Base-by-base conservation (phyloP, 1,140 invertebrate genomes). In the Megalopta genalis region DNA sequence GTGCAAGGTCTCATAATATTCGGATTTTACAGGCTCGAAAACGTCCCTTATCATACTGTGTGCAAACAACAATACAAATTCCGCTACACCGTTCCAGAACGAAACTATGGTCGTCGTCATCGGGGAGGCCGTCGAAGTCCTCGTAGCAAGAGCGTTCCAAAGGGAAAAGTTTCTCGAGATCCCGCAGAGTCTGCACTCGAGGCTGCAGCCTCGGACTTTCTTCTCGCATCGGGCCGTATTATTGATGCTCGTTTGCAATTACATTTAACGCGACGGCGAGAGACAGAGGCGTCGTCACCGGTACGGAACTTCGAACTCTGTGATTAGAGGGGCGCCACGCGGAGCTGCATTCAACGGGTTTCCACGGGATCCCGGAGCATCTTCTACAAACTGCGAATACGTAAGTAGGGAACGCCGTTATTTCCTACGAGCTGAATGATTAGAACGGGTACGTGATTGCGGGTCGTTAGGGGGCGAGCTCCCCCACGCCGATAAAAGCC, bases 301-400 rank as follows among this genome's bases (percentile, higher is more conserved):
- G 0, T 0, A 52, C 4, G 27, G 10, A 21, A 21, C 16, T 27
- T 46, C 25, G 65, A 62, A 62, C 74, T 39, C 57, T 62, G 39
- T 69, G 66, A 77, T 69, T 62, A 77, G 42, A 77, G 74, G 54
- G 25, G n/a, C 21, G 54, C 21, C 46, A 49, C 54, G 32, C 27
- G 32, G 32, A 27, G 46, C 32, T 25, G 25, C 66, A 32, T 54
- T 68, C 46, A 12, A 9, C 21, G 10, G 6, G 32, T 27, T 46
- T 32, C 25, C 21, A 32, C 25, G 14, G 60, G 54, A 9, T 62
- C 52, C 49, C 12, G 49, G 54, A 62, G 59, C 25, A 39, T 69
- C 65, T 69, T 77, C 65, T 69, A 69, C 27, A 77, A 77, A 77
- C 74, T 52, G 42, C 42, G 66, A 77, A 77, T 69, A 77, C 66